Evolutionary conservation across 1,140 invertebrate species (phyloP).

Genomic region (Saxidomus purpurata): DNA sequence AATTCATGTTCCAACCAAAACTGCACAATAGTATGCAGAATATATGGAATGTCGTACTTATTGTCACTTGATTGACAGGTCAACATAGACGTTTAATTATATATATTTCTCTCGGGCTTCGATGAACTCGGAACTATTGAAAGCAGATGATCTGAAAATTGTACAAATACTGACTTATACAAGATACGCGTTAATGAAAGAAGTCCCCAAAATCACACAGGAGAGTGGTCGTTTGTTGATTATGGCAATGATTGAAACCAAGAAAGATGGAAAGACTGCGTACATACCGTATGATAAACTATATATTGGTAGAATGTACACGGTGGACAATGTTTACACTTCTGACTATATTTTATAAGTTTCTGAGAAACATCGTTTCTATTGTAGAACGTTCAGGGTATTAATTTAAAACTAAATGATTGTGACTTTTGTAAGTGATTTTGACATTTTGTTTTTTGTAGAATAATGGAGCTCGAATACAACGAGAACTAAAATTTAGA

Average conservation of each 20-base stretch:
- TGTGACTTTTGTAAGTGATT: conserved; percentile 43
- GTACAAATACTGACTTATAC: neutral
- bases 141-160: no score
- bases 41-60: no score
- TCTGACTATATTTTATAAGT: neutral
- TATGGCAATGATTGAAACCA: conserved; percentile 19
- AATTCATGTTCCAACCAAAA: no score
- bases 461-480: neutral
- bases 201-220: neutral
- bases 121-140: neutral
- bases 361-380: conserved; percentile 11
- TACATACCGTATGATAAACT: neutral
- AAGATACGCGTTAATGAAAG: neutral
- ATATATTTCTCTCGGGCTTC: no score
- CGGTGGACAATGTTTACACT: neutral
- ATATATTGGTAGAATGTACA: neutral
- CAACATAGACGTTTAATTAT: no score
- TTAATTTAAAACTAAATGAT: neutral
- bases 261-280: neutral
- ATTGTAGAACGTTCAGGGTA: neutral
- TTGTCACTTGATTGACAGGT: no score
- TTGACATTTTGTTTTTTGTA: conserved; percentile 4
- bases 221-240: neutral
- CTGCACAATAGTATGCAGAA: no score
- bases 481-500: neutral